These are phyloP conservation scores for Pollicipes pollicipes DNA, from an alignment of 1,140 invertebrate species.

Conservation along the genomic window DNA sequence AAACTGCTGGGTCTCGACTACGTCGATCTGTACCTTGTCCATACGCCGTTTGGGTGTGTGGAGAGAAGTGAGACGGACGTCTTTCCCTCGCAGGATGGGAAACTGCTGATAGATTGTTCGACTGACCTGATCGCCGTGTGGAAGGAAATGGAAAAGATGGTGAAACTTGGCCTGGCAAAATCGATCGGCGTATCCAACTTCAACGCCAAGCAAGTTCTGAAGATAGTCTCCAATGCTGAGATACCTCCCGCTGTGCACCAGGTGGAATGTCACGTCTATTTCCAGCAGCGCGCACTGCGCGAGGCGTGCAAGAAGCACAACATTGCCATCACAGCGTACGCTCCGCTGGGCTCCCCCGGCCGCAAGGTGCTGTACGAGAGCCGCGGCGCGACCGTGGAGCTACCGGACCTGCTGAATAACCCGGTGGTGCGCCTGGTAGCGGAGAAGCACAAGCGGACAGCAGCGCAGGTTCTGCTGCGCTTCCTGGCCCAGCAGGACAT, in stretches of 20 bases:
- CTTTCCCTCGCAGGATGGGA: not conserved
- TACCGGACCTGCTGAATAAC: not conserved
- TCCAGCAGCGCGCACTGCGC: not conserved
- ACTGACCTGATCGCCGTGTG: not conserved
- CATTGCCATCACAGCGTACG: not conserved
- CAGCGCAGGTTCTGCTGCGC: conserved; percentile 26
- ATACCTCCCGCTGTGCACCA: not conserved
- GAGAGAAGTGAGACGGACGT: not conserved
- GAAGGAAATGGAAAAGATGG: not conserved
- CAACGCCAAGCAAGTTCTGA: not conserved
- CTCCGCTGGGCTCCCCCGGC: not conserved
- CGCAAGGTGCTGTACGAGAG: conserved; percentile 7
- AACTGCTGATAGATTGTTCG: not conserved
- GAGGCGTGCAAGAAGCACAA: not conserved
- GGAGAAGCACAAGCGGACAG: conserved; percentile 20
- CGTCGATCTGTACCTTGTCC: conserved; percentile 66
- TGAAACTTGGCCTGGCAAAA: not conserved
- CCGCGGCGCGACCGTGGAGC: not conserved
- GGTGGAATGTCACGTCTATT: not conserved
- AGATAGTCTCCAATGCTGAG: not conserved
- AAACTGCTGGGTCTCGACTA: conserved; percentile 52
- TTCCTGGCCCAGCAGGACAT: conserved; percentile 24
- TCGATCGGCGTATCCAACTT: not conserved
- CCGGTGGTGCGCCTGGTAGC: conserved; percentile 20
- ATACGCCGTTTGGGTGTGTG: conserved; percentile 37